Base-by-base conservation (phyloP, 64 coral and sea anemone species). In the Orbicella faveolata region DNA sequence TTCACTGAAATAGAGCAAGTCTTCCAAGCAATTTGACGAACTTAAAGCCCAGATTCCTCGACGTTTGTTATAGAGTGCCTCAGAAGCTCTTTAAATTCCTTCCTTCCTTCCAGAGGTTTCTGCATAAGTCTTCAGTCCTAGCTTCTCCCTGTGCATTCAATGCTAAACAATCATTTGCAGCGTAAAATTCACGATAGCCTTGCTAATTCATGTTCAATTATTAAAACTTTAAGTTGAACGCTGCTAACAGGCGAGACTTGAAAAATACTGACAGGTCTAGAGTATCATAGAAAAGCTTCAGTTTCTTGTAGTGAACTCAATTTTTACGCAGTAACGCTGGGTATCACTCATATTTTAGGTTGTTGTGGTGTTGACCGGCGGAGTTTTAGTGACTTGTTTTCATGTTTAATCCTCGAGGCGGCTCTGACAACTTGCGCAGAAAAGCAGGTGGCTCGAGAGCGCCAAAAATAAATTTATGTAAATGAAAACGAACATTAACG, bases 201-300 rank as follows among this genome's bases (percentile, higher is more conserved):
- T 26, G n/a, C 82, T 85, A 85, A 85, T 85, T 66, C 82, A 85
- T 52, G 37, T 85, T 84, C 82, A 85, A 85, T 85, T 85, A 72
- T 85, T 85, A 85, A 85, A 70, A 72, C 36, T 72, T 73, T 85
- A 52, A 66, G 61, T 23, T n/a, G 21, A 64, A 13, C 33, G 19
- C 36, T 35, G 34, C 4, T 20, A 66, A 23, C 37, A 36, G 20
- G 21, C 26, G 35, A 63, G 25, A 11, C 21, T 70, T 25, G 23
- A 66, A 68, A 83, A 34, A 44, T 68, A 85, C 21, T 70, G 67
- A 70, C n/a, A 20, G 82, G 4, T 51, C 14, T 30, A 9, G 41
- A 73, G 65, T 63, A 18, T 63, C 14, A n/a, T 16, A 26, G 30
- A 63, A 25, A 70, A 3, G 67, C 21, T 70, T 70, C 67, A 23